Conservation (phyloP, 2,888 invertebrate genomes). For the Archips xylosteana region DNA sequence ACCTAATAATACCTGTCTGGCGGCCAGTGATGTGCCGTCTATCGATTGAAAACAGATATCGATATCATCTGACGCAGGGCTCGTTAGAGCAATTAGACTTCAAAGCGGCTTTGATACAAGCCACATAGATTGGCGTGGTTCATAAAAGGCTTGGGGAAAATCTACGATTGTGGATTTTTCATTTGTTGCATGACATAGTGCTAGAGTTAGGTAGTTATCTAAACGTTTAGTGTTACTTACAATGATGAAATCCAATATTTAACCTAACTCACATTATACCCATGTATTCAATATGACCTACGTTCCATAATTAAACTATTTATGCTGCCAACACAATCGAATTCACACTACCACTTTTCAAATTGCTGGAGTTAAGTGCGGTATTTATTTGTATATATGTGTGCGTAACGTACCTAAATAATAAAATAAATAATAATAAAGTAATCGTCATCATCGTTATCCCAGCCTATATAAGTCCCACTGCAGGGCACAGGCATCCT, state of each 20-base stretch:
- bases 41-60: constrained; percentile 55
- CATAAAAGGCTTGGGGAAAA: constrained; percentile 17
- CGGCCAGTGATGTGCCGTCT: constrained; percentile 65
- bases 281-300: no score
- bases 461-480: no score
- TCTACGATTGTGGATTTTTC: background rate
- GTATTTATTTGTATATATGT: no score
- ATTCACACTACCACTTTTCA: no score
- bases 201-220: background rate
- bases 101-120: constrained; percentile 41
- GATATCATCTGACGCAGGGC: constrained; percentile 52
- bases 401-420: no score
- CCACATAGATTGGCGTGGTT: constrained; percentile 38
- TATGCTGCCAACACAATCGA: no score
- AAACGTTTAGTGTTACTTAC: background rate
- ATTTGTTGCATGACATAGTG: background rate
- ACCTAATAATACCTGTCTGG: constrained; percentile 82
- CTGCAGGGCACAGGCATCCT: no score
- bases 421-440: no score
- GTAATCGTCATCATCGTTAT: no score
- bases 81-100: constrained; percentile 53
- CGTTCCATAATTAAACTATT: no score
- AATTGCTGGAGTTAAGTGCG: no score
- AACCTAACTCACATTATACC: no score
- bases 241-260: background rate